Conservation (phyloP, 2,113 vertebrate species). For the Pardalotus punctatus region DNA sequence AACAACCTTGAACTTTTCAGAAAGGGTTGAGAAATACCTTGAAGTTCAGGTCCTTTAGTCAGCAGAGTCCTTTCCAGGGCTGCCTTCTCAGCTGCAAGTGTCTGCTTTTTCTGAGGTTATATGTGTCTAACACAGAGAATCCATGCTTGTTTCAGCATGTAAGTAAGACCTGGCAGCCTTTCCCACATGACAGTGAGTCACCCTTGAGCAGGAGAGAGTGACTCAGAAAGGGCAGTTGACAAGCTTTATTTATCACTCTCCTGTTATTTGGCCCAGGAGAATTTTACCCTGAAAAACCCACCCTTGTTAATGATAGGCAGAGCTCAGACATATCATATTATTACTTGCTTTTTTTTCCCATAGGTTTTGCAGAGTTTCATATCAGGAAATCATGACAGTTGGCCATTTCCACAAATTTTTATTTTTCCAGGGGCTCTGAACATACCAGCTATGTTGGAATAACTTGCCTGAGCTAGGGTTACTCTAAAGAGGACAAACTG, state of each 20-base stretch:
- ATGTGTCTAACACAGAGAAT: neutral
- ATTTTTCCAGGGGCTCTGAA: neutral
- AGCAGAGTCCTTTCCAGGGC: constrained; percentile 24
- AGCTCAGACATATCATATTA: neutral
- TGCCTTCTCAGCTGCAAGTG: neutral
- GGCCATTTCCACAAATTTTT: neutral
- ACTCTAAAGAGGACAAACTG: neutral
- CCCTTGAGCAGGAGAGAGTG: constrained; percentile 50
- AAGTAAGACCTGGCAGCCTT: constrained; percentile 27
- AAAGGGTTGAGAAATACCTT: constrained; percentile 46
- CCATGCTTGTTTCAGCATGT: constrained; percentile 56
- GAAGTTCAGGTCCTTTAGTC: constrained; percentile 45
- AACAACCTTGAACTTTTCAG: constrained; percentile 33
- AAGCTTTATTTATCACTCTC: constrained; percentile 49
- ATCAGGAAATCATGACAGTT: neutral
- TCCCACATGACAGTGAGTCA: constrained; percentile 61
- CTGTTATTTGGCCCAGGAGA: constrained; percentile 48
- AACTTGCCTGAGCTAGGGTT: neutral
- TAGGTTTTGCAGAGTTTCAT: neutral
- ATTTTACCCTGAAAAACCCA: constrained; percentile 26
- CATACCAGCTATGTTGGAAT: neutral
- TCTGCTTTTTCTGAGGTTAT: neutral
- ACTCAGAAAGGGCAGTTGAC: constrained; percentile 62
- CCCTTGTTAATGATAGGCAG: constrained; percentile 42
- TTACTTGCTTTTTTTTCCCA: neutral